Evolutionary conservation across 1,140 invertebrate genomes (phyloP), one percentile per base, ranked within the genome.

Genomic region (Zaprionus tsacasi): DNA sequence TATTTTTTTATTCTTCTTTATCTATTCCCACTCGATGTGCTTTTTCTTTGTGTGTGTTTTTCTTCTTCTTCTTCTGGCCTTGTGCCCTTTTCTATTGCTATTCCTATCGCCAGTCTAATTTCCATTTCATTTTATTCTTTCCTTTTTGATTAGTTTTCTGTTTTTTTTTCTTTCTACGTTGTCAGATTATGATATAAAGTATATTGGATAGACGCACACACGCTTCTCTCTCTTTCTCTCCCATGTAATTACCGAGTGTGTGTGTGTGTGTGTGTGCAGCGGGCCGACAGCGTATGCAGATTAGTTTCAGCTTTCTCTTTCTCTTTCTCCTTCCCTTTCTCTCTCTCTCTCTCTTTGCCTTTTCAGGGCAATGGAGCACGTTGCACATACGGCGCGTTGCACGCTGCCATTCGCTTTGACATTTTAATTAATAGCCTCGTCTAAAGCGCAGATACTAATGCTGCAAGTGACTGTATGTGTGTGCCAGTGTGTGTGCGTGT

Each of bases 401-500:
- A 72, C 69, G 63, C 61, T 15, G 33, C 36, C 45, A 12, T 50
- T 52, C 21, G 58, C 63, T 79, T 76, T 79, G 73, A 72, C 63
- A 76, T 79, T 76, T 76, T 76, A 79, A 79, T 76, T 79, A 76
- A 76, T 76, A 76, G 38, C 73, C 61, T 21, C 40, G 25, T 30
- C 48, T 45, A 50, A 2, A 21, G 25, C 12, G 54, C 56, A 57
- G 27, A 35, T 35, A 64, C 40, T 17, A 45, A 45, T 45, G 40
- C 40, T 45, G n/a, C n/a, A 45, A 15, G 40, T 43, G 38, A 25
- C 38, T 38, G 30, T n/a, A n/a, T 59, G 13, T 30, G 11, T 36
- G 13, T 25, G 38, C 11, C 17, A 8, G 33, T 43, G n/a, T 56
- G 15, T 50, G 55, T 45, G 58, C n/a, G n/a, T n/a, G n/a, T n/a